Evolutionary conservation across 2,888 invertebrate species (phyloP), one percentile per base, ranked within the genome.

Genomic region (Nycteola revayana): DNA sequence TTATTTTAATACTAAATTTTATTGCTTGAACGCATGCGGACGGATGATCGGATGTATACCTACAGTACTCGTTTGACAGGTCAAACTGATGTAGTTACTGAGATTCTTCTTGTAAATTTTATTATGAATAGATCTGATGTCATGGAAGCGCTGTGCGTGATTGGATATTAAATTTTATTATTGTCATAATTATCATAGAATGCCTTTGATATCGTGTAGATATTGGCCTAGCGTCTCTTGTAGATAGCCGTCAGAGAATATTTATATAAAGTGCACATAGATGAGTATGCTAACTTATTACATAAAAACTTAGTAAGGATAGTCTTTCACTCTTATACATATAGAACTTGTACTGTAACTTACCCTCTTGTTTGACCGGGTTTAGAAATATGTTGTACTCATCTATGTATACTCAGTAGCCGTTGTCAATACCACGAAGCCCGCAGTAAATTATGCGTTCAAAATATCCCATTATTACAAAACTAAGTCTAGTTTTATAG

Each of bases 81-180:
- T 57, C 52, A 44, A 50, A 54, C 49, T 14, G 5, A 14, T n/a
- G n/a, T 14, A 14, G 54, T 39, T 56, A 49, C 46, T 54, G 65
- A 59, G 58, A 64, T 60, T 55, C 50, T 46, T 60, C 37, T 43
- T 60, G 52, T 57, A 55, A 55, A 58, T 55, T 59, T n/a, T 50
- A 46, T 52, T 49, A 49, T 52, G 48, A 56, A 60, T 75, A 74
- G 73, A 62, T 69, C 64, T 66, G 63, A 67, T 49, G 48, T 55
- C 42, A 60, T 39, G 51, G 48, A 58, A 58, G 52, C 58, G 62
- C 39, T 46, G 54, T 42, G 68, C 42, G 61, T 57, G 64, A 49
- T 42, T 48, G 41, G 29, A 31, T 25, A 43, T 29, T 55, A 55
- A 49, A 33, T 47, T 44, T 47, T 32, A 46, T 18, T n/a, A n/a